Evolutionary conservation across 2,888 invertebrate species (phyloP).

Genomic region (Polymixis lichenea): DNA sequence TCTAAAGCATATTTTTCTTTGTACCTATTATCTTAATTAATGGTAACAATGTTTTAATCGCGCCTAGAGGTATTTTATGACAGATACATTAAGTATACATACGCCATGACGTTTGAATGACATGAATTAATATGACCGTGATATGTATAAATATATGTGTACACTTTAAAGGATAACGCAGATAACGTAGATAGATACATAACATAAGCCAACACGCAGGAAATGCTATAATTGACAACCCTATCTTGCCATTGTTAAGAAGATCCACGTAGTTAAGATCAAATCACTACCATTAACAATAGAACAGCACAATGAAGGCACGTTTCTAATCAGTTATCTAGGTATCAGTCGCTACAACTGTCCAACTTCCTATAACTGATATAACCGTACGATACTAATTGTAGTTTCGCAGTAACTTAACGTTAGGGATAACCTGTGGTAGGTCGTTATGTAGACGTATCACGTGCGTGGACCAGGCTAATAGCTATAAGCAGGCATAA

Average conservation of each 20-base stretch:
- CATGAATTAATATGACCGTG: no score
- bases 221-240: neutral
- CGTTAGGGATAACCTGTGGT: constrained; percentile 35
- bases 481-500: neutral
- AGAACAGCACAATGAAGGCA: constrained; percentile 9
- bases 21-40: no score
- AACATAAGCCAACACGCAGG: neutral
- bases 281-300: neutral
- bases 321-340: constrained; percentile 29
- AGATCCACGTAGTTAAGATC: neutral
- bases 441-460: constrained; percentile 7
- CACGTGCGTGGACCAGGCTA: constrained; percentile 5
- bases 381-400: constrained; percentile 25
- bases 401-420: constrained; percentile 30
- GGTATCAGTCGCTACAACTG: constrained; percentile 31
- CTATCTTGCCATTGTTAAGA: neutral
- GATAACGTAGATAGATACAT: neutral
- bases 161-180: neutral
- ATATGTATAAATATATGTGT: no score
- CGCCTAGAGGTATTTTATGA: no score
- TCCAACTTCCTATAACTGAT: constrained; percentile 28
- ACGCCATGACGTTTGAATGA: no score
- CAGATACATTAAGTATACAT: no score
- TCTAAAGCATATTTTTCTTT: no score
- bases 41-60: no score